Evolutionary conservation across 2,888 invertebrate species (phyloP).

Genomic region (Frankliniella intonsa): DNA sequence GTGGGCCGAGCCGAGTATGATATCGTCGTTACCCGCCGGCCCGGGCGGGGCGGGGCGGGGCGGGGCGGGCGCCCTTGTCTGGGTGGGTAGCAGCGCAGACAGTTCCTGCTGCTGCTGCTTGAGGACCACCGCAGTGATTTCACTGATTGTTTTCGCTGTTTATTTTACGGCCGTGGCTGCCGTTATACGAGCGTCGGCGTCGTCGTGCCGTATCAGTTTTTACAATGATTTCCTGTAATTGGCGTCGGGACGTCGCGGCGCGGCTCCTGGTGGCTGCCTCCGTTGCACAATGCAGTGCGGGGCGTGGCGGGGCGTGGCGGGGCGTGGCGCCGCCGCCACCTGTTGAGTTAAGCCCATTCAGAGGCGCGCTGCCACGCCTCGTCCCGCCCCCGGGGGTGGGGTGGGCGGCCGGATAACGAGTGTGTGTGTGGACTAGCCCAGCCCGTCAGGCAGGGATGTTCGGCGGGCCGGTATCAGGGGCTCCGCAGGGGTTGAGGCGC

Average conservation of each 20-base stretch:
- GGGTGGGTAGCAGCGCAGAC: too few species aligned
- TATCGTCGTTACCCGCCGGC: too few species aligned
- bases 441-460: neutral
- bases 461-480: neutral
- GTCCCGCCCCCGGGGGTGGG: too few species aligned
- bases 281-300: neutral
- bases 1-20: too few species aligned
- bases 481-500: neutral
- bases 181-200: neutral
- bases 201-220: neutral
- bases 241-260: neutral
- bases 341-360: slow-evolving; percentile 9
- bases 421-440: neutral
- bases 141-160: too few species aligned
- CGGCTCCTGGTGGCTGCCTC: too few species aligned
- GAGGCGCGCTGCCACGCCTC: neutral
- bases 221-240: neutral
- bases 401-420: neutral
- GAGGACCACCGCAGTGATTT: too few species aligned
- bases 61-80: too few species aligned
- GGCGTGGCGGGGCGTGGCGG: neutral
- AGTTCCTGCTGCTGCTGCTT: too few species aligned
- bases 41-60: too few species aligned
- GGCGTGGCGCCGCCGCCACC: neutral
- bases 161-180: too few species aligned